Evolutionary conservation across 35 echinoderm and acorn worm genomes (phyloP).

Genomic region (Apostichopus japonicus): DNA sequence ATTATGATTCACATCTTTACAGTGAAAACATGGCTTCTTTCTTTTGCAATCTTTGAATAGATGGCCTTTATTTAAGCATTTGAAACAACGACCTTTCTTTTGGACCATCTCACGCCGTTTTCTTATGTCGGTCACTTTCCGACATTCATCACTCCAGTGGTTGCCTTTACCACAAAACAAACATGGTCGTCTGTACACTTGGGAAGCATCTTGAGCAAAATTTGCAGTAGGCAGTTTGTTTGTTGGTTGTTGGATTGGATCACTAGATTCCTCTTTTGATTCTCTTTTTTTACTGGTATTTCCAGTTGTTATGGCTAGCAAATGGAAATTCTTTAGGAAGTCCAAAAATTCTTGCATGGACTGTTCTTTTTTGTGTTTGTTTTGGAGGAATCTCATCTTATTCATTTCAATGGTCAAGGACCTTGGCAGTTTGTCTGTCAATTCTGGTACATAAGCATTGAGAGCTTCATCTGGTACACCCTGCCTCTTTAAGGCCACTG

Average conservation of each 20-base stretch:
- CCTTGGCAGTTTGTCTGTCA: slow-evolving; percentile 13
- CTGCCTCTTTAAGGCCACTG: neutral
- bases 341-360: neutral
- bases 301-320: neutral
- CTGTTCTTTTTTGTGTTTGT: slow-evolving; percentile 11
- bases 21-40: slow-evolving; percentile 18
- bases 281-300: neutral
- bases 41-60: neutral
- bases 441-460: neutral
- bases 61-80: no score
- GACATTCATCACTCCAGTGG: neutral
- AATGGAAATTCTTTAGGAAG: slow-evolving; percentile 14
- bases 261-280: no score
- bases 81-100: slow-evolving; percentile 8
- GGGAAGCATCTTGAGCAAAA: no score
- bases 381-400: slow-evolving; percentile 16
- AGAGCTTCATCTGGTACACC: neutral
- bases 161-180: no score
- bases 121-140: neutral
- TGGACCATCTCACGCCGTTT: slow-evolving; percentile 11
- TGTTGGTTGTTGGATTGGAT: no score
- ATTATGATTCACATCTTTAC: neutral
- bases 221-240: no score
- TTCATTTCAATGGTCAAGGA: neutral
- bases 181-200: no score